phyloP scores from a whole-genome alignment of 2,113 vertebrate genomes.

The Prolemur simus region DNA sequence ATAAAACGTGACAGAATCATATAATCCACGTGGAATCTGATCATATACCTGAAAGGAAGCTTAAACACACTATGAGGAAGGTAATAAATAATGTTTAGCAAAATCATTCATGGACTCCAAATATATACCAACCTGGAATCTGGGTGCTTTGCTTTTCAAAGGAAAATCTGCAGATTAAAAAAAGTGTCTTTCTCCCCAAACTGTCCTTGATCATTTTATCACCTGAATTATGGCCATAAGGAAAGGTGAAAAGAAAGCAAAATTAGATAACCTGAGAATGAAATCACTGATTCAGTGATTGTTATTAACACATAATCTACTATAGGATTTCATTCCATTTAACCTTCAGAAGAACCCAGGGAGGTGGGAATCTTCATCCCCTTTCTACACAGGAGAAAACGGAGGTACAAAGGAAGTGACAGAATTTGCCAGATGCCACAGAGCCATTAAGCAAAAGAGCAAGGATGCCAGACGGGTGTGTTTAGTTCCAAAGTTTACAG shows the following conservation, averaged over 20 bases:
- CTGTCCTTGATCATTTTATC: background rate
- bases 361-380: background rate
- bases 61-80: fast-evolving
- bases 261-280: background rate
- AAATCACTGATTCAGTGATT: background rate
- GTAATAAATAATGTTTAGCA: fast-evolving
- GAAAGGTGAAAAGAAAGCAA: background rate
- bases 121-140: fast-evolving
- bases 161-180: background rate
- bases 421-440: background rate
- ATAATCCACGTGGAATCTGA: background rate
- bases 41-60: background rate
- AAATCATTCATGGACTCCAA: background rate
- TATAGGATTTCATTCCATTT: background rate
- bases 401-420: background rate
- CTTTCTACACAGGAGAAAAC: background rate
- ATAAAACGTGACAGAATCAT: background rate
- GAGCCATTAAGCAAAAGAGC: background rate
- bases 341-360: background rate
- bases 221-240: background rate
- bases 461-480: background rate
- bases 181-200: background rate
- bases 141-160: background rate
- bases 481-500: background rate
- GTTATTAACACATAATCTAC: background rate